Evolutionary conservation across 2,113 vertebrate genomes (phyloP), one percentile per base, ranked within the genome.

Genomic region (Solea senegalensis): DNA sequence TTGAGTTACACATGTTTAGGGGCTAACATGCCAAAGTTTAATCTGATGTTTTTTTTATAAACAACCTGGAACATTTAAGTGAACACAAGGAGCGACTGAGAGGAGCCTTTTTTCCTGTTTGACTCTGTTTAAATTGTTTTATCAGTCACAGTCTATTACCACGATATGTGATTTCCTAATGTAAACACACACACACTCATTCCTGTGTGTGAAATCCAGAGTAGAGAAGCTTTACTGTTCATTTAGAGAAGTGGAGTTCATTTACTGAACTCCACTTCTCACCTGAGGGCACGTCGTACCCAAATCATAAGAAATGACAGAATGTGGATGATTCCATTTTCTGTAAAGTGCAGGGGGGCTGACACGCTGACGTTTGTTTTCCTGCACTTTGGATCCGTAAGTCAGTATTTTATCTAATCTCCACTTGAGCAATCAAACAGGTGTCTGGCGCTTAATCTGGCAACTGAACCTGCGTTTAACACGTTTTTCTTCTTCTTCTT

Each of bases 371-470:
- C 40, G 1, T 62, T 54, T 3, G 1, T 68, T 28, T 63, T 71
- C 51, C 68, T 60, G 49, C 53, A 48, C 3, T 2, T 61, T 52
- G 16, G 76, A 72, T 67, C 65, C 69, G 63, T 69, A 57, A 81
- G 15, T 61, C 51, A 34, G 28, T 48, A 14, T 82, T 76, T 54
- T 46, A 89, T 85, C 73, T 65, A 67, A 75, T 83, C 68, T 82
- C 34, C 62, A 76, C 66, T 70, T 45, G 64, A 80, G 59, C 56
- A 72, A 80, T 84, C 81, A 78, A 79, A 78, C 78, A 73, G 73
- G 73, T 86, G 65, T 80, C 63, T 75, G 72, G 58, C 76, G 64
- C 81, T 82, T 67, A 66, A 80, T 80, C 79, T 81, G 67, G 77
- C 81, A 75, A 50, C 56, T n/a, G 39, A 73, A 75, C 50, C 63